These are phyloP conservation scores for Pomacea maculata DNA, from an alignment of 1,140 invertebrate genomes.

Conservation along the genomic window DNA sequence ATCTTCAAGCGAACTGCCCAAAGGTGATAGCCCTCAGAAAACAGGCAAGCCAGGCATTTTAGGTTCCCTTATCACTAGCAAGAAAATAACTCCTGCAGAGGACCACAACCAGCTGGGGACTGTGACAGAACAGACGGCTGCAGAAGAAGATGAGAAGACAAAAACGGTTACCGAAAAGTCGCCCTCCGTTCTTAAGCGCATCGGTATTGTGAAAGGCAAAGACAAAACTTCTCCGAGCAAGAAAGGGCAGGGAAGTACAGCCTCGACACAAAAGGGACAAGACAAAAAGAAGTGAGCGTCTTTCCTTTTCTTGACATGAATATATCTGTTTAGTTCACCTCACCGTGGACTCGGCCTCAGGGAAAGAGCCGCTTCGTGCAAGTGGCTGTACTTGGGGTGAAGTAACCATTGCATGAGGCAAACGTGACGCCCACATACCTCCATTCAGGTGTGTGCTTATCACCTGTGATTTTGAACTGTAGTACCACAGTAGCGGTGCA, in stretches of 20 bases:
- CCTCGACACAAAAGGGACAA: background rate
- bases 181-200: conserved; percentile 19
- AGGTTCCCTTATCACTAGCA: conserved; percentile 3
- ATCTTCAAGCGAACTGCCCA: conserved; percentile 17
- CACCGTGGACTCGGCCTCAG: background rate
- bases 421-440: too few species aligned
- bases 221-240: conserved; percentile 9
- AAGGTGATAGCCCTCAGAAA: background rate
- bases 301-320: background rate
- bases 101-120: conserved; percentile 25
- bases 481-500: too few species aligned
- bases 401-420: too few species aligned
- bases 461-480: too few species aligned
- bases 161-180: conserved; percentile 3
- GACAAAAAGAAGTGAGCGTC: conserved; percentile 5
- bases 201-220: conserved; percentile 22
- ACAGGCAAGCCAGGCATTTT: background rate
- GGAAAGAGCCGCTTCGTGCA: background rate
- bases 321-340: background rate
- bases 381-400: too few species aligned
- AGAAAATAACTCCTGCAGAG: conserved; percentile 12
- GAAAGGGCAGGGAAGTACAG: conserved; percentile 2
- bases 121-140: conserved; percentile 24
- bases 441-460: too few species aligned
- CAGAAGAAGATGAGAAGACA: conserved; percentile 12